These are phyloP conservation scores for Clusia tigrina DNA, from an alignment of 2,888 invertebrate species.

Conservation along the genomic window DNA sequence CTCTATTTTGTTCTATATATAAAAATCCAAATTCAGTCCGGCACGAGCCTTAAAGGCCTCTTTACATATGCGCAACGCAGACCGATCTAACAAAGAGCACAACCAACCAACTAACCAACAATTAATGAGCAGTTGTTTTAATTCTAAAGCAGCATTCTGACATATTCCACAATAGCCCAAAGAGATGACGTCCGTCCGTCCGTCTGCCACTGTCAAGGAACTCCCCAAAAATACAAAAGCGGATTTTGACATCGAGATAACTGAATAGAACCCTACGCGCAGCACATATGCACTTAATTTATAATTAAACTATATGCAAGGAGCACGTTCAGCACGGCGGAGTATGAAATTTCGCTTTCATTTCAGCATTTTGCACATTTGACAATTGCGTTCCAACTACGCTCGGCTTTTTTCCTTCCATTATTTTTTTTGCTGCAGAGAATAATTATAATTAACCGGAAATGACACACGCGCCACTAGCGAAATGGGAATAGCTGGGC, in stretches of 20 bases:
- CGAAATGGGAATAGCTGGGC: conserved; percentile 20
- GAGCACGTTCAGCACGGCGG: conserved; percentile 34
- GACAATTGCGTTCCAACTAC: conserved; percentile 41
- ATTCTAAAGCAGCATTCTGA: conserved; percentile 38
- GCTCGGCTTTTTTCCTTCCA: no score
- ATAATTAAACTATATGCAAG: conserved; percentile 24
- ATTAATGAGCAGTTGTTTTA: conserved; percentile 52
- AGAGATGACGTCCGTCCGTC: conserved; percentile 5
- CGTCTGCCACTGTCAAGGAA: conserved; percentile 17
- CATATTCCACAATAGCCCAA: conserved; percentile 36
- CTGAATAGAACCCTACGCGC: conserved; percentile 16
- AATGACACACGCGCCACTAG: conserved; percentile 63
- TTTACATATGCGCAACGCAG: not conserved
- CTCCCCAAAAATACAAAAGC: conserved; percentile 10
- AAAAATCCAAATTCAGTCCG: not conserved
- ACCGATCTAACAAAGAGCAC: conserved; percentile 37
- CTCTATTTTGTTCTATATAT: not conserved
- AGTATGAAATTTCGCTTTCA: conserved; percentile 57
- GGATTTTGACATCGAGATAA: conserved; percentile 25
- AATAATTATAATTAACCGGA: conserved; percentile 62
- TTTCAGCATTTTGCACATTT: conserved; percentile 47
- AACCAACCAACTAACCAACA: conserved; percentile 46
- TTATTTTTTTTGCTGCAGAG: not conserved
- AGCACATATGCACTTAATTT: conserved; percentile 51
- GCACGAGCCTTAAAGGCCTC: conserved; percentile 15